phyloP scores from a whole-genome alignment of 2,888 invertebrate genomes.

The Campoplex capitator region DNA sequence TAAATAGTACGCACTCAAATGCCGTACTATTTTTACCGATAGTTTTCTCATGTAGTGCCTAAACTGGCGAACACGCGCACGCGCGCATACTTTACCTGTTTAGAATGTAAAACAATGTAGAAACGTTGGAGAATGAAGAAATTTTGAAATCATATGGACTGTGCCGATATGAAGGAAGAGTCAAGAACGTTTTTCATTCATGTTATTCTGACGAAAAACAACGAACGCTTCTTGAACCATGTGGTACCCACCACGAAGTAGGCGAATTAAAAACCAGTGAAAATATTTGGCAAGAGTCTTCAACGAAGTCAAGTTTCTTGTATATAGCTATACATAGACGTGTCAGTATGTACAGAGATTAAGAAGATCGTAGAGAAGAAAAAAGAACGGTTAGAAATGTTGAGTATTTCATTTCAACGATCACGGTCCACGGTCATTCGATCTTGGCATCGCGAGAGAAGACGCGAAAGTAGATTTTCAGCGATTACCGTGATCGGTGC shows the following conservation, averaged over 20 bases:
- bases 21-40: conserved; percentile 83
- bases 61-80: background rate
- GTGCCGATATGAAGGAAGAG: background rate
- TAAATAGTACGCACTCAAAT: conserved; percentile 83
- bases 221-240: conserved; percentile 5
- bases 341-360: background rate
- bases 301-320: background rate
- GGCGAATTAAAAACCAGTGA: background rate
- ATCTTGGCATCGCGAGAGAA: conserved; percentile 43
- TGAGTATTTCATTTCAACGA: conserved; percentile 44
- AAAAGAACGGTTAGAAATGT: conserved; percentile 6
- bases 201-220: background rate
- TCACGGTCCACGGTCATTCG: conserved; percentile 56
- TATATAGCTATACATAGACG: background rate
- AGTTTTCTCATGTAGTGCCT: conserved; percentile 56
- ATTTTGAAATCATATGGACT: background rate
- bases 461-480: conserved; percentile 32
- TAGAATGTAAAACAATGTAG: background rate
- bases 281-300: conserved; percentile 48
- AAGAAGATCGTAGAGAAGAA: conserved; percentile 20
- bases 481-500: background rate
- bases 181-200: background rate
- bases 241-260: background rate
- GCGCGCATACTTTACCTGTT: conserved; percentile 10
- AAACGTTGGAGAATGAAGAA: background rate